A percentile compares a stretch with the other conserved stretches of the same genome.
These are phyloP conservation scores for Hepsetus odoe DNA, from an alignment of 2,113 vertebrate genomes.

Conservation along the genomic window DNA sequence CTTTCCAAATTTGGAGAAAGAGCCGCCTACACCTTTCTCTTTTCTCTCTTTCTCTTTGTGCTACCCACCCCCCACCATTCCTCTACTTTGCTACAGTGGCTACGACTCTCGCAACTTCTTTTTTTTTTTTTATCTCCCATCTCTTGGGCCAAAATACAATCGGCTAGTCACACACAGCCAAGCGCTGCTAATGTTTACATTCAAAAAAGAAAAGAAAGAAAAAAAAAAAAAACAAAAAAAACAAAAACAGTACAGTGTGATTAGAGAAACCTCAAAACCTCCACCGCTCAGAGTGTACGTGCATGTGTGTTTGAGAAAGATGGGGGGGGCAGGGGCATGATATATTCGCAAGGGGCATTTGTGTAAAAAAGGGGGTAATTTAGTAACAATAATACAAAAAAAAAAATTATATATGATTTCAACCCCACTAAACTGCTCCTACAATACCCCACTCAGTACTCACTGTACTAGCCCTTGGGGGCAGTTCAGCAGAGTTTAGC, in stretches of 20 bases:
- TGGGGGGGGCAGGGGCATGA: conserved; percentile 59
- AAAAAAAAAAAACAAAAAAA: no score
- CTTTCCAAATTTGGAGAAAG: conserved; percentile 40
- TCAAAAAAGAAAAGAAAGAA: conserved; percentile 29
- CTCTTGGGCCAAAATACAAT: conserved; percentile 48
- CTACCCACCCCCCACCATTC: conserved; percentile 10
- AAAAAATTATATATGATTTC: neutral
- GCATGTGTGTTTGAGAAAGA: conserved; percentile 44
- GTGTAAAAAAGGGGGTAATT: conserved; percentile 53
- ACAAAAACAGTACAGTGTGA: conserved; percentile 66
- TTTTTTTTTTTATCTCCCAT: conserved; percentile 24
- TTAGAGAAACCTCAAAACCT: conserved; percentile 66
- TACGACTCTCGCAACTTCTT: conserved; percentile 10
- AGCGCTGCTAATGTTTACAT: conserved; percentile 49
- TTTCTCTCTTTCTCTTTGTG: conserved; percentile 8
- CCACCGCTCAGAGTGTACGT: neutral
- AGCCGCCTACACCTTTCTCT: conserved; percentile 31
- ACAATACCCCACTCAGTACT: conserved; percentile 30
- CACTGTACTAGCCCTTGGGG: no score
- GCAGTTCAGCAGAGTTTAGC: no score
- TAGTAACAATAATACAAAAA: conserved; percentile 23
- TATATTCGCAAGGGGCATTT: conserved; percentile 51
- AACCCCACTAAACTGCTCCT: conserved; percentile 43
- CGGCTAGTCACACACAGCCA: conserved; percentile 35
- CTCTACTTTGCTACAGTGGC: conserved; percentile 33